Percentiles rank a stretch among this genome's conserved stretches.
phyloP scores from a whole-genome alignment of 2,113 vertebrate species.

The Panurus biarmicus region DNA sequence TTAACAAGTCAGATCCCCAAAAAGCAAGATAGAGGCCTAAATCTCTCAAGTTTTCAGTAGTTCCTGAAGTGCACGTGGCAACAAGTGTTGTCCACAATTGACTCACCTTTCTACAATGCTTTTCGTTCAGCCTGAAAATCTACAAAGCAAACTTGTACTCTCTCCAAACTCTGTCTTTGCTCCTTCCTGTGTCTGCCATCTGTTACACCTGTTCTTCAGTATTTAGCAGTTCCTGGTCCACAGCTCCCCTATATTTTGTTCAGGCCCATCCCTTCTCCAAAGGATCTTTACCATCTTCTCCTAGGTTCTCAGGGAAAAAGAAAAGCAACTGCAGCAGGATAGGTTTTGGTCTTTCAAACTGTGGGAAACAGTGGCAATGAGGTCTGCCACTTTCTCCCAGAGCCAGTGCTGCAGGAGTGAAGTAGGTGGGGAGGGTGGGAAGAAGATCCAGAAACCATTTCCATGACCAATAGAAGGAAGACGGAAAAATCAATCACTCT shows the following conservation, averaged over 20 bases:
- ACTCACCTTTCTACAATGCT: background rate
- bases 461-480: background rate
- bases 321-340: background rate
- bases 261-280: background rate
- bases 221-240: background rate
- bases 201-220: background rate
- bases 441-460: background rate
- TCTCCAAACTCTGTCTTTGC: background rate
- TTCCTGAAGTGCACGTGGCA: background rate
- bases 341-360: background rate
- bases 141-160: background rate
- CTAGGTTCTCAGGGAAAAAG: background rate
- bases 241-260: background rate
- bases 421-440: background rate
- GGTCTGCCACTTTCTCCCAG: background rate
- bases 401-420: background rate
- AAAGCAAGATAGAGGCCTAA: background rate
- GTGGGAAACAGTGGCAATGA: background rate
- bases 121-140: background rate
- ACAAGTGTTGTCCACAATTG: background rate
- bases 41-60: background rate
- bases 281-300: background rate
- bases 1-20: background rate
- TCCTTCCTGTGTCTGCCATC: background rate
- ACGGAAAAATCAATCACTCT: background rate